A percentile compares a stretch with the other conserved stretches of the same genome.
These are phyloP conservation scores for Butorides virescens DNA, from an alignment of 2,113 vertebrate species.

Conservation along the genomic window DNA sequence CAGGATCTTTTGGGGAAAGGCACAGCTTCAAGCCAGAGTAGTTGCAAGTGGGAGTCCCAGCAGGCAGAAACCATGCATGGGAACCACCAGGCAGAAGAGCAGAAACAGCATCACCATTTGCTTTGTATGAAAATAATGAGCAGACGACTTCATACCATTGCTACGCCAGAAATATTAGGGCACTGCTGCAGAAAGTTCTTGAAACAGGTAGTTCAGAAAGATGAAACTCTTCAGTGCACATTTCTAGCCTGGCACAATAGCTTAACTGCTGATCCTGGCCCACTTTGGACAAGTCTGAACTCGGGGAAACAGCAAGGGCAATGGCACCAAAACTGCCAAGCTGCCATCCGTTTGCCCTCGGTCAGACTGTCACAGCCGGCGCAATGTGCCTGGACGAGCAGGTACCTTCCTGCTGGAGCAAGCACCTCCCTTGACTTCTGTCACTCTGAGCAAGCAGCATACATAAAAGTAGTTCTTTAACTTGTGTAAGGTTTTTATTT, in stretches of 20 bases:
- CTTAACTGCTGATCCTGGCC: not conserved
- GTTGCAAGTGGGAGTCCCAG: not conserved
- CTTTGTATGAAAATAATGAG: not conserved
- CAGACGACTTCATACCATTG: not conserved
- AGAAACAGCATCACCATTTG: not conserved
- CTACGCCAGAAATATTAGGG: not conserved
- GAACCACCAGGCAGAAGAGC: not conserved
- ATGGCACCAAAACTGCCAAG: not conserved
- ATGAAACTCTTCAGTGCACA: not conserved
- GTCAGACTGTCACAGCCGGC: not conserved
- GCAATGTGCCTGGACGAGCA: not conserved
- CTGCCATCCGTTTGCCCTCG: not conserved
- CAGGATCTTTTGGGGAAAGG: not conserved
- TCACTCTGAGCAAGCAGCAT: not conserved
- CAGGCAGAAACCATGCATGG: fast-evolving
- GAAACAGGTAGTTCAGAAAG: not conserved
- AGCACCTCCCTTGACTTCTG: not conserved
- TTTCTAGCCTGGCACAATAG: not conserved
- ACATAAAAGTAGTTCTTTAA: not conserved
- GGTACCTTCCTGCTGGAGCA: not conserved
- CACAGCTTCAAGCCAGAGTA: not conserved
- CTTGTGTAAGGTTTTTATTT: not conserved
- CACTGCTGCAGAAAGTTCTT: not conserved
- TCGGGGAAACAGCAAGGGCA: not conserved
- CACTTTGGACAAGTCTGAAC: not conserved